phyloP scores from a whole-genome alignment of 2,797 vertebrate genomes.

The Premnoplex brunnescens region DNA sequence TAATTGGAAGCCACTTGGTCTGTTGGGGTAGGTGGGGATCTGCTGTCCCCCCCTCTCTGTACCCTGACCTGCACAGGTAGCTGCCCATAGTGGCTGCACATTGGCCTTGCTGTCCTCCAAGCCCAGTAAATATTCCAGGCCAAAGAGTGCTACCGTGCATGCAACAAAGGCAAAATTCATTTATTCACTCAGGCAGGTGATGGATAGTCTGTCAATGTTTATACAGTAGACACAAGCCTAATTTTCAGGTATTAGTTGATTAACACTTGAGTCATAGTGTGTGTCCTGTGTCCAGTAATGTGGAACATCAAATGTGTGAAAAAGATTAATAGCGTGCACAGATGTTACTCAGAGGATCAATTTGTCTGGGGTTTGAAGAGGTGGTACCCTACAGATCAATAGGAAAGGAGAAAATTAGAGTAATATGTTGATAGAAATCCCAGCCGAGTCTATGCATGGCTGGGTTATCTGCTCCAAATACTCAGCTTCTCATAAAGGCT shows the following conservation, averaged over 20 bases:
- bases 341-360: slow-evolving; percentile 76
- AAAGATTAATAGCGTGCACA: slow-evolving; percentile 74
- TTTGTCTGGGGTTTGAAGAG: slow-evolving; percentile 73
- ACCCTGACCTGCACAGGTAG: not conserved
- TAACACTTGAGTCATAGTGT: slow-evolving; percentile 72
- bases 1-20: not conserved
- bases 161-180: slow-evolving; percentile 55
- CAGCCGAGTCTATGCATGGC: slow-evolving; percentile 32
- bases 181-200: slow-evolving; percentile 57
- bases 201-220: slow-evolving; percentile 71
- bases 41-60: not conserved
- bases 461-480: slow-evolving; percentile 57
- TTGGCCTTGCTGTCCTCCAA: not conserved
- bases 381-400: slow-evolving; percentile 70
- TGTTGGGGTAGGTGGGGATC: not conserved
- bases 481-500: slow-evolving; percentile 10
- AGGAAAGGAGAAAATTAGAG: slow-evolving; percentile 71
- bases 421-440: slow-evolving; percentile 65
- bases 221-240: slow-evolving; percentile 68
- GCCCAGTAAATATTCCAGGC: not conserved
- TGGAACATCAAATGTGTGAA: slow-evolving; percentile 72
- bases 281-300: slow-evolving; percentile 72
- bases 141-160: not conserved
- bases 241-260: slow-evolving; percentile 75
- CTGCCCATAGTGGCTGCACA: fast-evolving